Conservation (phyloP, 2,797 vertebrate genomes). For the Cossypha caffra region DNA sequence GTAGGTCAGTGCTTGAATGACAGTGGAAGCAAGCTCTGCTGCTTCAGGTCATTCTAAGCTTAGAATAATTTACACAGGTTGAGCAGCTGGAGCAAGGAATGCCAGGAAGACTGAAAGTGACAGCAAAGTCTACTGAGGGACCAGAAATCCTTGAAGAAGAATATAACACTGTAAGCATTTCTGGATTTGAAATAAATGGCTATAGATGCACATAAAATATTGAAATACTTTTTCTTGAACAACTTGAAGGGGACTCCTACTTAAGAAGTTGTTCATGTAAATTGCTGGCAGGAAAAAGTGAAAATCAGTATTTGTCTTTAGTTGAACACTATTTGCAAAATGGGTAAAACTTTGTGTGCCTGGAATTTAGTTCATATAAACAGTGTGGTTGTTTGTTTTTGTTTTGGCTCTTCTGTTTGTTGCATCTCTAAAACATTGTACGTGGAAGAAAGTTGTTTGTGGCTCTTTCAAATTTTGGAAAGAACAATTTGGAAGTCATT, state of each 20-base stretch:
- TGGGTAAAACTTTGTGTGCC: not conserved
- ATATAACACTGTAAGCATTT: conserved; percentile 90
- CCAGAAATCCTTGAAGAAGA: conserved; percentile 83
- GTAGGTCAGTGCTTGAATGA: not conserved
- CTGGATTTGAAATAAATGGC: not conserved
- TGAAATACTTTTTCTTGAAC: not conserved
- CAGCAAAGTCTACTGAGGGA: conserved; percentile 87
- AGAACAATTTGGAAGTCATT: not conserved
- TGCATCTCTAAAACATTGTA: not conserved
- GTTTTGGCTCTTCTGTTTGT: not conserved
- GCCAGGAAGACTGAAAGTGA: conserved; percentile 90
- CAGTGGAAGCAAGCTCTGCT: not conserved
- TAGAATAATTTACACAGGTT: conserved; percentile 76
- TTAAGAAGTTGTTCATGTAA: not conserved
- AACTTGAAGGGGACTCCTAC: not conserved
- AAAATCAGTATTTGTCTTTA: not conserved
- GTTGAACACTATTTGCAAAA: not conserved
- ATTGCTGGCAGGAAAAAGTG: not conserved
- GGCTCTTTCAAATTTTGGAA: not conserved
- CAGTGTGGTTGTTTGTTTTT: not conserved
- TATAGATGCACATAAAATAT: not conserved
- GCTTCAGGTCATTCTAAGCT: not conserved
- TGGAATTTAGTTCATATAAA: not conserved
- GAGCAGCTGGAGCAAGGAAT: conserved; percentile 89
- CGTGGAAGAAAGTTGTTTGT: not conserved